Evolutionary conservation across 2,888 invertebrate species (phyloP).

Genomic region (Shargacucullia verbasci): DNA sequence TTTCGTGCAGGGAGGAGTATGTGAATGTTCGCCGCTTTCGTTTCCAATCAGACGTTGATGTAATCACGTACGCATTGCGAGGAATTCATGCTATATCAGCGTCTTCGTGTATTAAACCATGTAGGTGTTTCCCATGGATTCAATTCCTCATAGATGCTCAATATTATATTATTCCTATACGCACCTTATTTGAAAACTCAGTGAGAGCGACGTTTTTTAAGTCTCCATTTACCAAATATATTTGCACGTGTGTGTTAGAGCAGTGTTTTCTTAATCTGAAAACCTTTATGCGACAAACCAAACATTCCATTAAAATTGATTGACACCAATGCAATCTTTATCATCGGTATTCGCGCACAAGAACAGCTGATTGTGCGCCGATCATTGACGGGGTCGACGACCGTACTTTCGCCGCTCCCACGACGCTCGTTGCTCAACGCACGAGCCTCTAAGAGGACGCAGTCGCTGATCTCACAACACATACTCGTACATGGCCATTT

Average conservation of each 20-base stretch:
- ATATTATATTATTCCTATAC: slow-evolving; percentile 1
- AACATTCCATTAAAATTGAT: slow-evolving; percentile 55
- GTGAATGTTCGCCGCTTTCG: slow-evolving; percentile 66
- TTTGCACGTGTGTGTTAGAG: slow-evolving; percentile 1
- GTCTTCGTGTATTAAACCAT: slow-evolving; percentile 12
- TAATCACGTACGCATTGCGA: slow-evolving; percentile 61
- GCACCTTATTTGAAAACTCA: neutral
- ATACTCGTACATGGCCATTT: slow-evolving; percentile 42
- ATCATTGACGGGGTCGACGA: slow-evolving; percentile 80
- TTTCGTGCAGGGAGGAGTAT: neutral
- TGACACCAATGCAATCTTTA: slow-evolving; percentile 63
- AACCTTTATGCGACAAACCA: slow-evolving; percentile 19
- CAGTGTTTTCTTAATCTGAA: slow-evolving; percentile 15
- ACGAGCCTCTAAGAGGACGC: slow-evolving; percentile 70
- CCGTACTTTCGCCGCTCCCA: slow-evolving; percentile 88
- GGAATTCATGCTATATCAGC: slow-evolving; percentile 18
- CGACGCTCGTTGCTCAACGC: slow-evolving; percentile 79
- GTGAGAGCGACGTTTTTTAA: neutral
- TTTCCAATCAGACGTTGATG: slow-evolving; percentile 62
- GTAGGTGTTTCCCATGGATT: slow-evolving; percentile 17
- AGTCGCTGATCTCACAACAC: slow-evolving; percentile 42
- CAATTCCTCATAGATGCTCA: slow-evolving; percentile 11
- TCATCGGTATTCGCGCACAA: slow-evolving; percentile 69
- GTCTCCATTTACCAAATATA: too few relatives aligned
- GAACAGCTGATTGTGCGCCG: slow-evolving; percentile 85